Percentiles rank a stretch among this genome's conserved stretches.
Conservation (phyloP, 2,113 vertebrate species). For the Eptatretus burgeri region DNA sequence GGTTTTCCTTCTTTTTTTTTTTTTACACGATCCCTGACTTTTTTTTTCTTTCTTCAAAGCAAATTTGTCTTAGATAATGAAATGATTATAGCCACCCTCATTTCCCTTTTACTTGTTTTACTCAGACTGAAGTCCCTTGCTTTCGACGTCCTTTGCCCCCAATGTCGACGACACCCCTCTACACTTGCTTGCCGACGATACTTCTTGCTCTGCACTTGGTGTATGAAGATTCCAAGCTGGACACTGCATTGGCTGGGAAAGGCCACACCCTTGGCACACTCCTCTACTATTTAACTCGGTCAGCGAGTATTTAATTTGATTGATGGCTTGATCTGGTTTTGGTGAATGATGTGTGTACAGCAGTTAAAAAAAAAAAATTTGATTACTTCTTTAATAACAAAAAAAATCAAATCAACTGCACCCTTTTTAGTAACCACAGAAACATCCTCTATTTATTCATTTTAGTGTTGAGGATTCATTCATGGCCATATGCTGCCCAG, state of each 20-base stretch:
- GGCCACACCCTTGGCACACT: conserved; percentile 43
- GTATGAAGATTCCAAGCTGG: conserved; percentile 71
- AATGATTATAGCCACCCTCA: no score
- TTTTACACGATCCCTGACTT: no score
- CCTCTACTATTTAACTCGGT: conserved; percentile 76
- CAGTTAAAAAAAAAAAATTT: background rate
- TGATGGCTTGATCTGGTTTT: background rate
- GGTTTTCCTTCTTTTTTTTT: no score
- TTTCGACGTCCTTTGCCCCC: no score
- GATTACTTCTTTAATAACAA: background rate
- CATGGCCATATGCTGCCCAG: background rate
- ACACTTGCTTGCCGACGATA: conserved; percentile 50
- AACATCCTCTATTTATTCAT: background rate
- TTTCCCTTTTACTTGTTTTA: no score
- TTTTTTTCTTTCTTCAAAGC: no score
- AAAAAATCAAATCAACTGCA: background rate
- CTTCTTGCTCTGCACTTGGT: conserved; percentile 77
- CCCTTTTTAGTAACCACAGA: background rate
- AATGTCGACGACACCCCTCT: conserved; percentile 39
- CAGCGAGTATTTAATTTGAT: conserved; percentile 8
- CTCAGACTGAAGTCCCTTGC: no score
- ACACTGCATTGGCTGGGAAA: conserved; percentile 50
- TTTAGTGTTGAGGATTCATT: background rate
- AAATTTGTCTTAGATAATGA: no score
- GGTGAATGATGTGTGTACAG: background rate